Evolutionary conservation across 2,888 invertebrate genomes (phyloP), one percentile per base, ranked within the genome.

Genomic region (Sarcophaga subvicina): DNA sequence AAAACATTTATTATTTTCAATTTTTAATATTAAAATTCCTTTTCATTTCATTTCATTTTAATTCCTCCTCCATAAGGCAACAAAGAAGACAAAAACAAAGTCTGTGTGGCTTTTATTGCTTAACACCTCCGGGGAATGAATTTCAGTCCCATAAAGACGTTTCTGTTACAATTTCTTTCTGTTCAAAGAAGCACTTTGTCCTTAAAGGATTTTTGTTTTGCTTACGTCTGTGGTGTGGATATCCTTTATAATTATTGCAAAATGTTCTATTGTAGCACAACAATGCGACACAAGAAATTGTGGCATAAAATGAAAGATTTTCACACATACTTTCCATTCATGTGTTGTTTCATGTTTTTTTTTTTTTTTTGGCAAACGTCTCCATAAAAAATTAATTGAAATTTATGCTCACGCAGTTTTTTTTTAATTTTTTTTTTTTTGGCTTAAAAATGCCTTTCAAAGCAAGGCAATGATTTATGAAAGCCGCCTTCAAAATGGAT

Each of bases 371-470:
- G 37, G 37, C 37, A 37, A 37, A 37, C 37, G 37, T 37, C 10
- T 1, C 37, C 37, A 37, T 4, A 37, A 37, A 37, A 37, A 8
- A 37, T 37, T 37, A 8, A 37, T 8, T 37, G 37, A 37, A 37
- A 37, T 37, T 37, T 37, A 37, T 37, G 6, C 37, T 37, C 37
- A 37, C 6, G 37, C 2, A 37, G 37, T 8, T 37, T 37, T 37
- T 37, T 37, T 37, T 37, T 27, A 62, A 49, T 17, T 70, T 75
- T 14, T 17, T 70, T 75, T 14, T 63, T 63, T 27, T 70, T 75
- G 69, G 81, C 81, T 63, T 64, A 63, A 70, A 63, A 71, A 64
- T 22, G n/a, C 0, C 25, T 10, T 54, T 54, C 49, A 6, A 17
- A 11, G 2, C 27, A 64, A 11, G 37, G 20, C 12, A 20, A 77